Percentiles rank a stretch among this genome's conserved stretches.
These are phyloP conservation scores for Triplophysa dalaica DNA, from an alignment of 2,113 vertebrate genomes.

Conservation along the genomic window DNA sequence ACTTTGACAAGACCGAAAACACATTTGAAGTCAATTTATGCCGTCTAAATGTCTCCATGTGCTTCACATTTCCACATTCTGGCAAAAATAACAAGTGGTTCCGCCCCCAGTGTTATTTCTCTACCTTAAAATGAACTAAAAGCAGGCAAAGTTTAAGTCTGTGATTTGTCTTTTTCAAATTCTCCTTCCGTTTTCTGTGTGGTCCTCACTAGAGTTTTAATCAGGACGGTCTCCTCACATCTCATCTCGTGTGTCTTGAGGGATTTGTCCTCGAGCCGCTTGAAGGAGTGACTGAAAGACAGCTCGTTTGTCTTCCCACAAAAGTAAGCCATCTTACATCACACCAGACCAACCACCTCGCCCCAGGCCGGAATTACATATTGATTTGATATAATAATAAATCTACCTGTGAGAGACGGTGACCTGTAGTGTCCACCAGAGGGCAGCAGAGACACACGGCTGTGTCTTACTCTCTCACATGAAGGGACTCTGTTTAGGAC, in stretches of 20 bases:
- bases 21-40: too few species aligned
- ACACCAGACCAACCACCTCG: slow-evolving; percentile 30
- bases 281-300: slow-evolving; percentile 42
- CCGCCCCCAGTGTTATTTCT: too few species aligned
- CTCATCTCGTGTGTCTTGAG: slow-evolving; percentile 19
- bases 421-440: neutral
- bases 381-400: slow-evolving; percentile 62
- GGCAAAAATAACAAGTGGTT: too few species aligned
- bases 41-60: too few species aligned
- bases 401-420: slow-evolving; percentile 7
- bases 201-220: neutral
- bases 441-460: neutral
- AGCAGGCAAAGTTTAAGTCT: too few species aligned
- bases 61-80: too few species aligned
- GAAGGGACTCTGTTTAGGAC: slow-evolving; percentile 13
- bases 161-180: too few species aligned
- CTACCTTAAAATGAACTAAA: too few species aligned
- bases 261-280: slow-evolving; percentile 36
- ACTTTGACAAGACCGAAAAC: too few species aligned
- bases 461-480: neutral
- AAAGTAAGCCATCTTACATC: slow-evolving; percentile 37
- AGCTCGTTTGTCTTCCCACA: slow-evolving; percentile 35
- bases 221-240: slow-evolving; percentile 17
- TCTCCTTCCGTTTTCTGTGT: neutral
- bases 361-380: slow-evolving; percentile 52